These are phyloP conservation scores for Arctocebus calabarensis DNA, from an alignment of 2,797 vertebrate species.

Conservation along the genomic window DNA sequence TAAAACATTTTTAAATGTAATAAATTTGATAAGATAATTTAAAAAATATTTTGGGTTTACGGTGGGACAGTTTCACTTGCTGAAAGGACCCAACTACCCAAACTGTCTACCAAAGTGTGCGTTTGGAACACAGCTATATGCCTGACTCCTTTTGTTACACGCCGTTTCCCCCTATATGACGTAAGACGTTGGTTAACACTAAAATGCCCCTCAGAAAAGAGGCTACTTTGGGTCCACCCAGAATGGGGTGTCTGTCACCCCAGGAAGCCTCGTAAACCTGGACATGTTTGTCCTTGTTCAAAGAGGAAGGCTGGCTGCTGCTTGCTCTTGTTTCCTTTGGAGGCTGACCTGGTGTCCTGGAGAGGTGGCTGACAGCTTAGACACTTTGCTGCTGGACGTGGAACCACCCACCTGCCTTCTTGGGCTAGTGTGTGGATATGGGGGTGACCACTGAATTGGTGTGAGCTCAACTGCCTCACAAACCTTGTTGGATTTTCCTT, in stretches of 20 bases:
- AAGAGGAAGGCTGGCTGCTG: neutral
- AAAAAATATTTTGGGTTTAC: neutral
- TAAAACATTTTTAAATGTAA: neutral
- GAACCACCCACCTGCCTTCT: neutral
- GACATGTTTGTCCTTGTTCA: neutral
- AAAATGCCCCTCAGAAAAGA: neutral
- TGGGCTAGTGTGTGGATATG: neutral
- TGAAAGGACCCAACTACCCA: neutral
- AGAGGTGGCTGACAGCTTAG: neutral
- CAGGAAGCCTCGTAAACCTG: neutral
- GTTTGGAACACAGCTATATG: neutral
- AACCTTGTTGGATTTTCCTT: neutral
- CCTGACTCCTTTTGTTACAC: too few species aligned
- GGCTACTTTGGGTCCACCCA: neutral
- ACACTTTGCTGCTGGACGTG: accelerated
- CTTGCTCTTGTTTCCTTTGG: accelerated
- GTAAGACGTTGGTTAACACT: neutral
- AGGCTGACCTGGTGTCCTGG: neutral
- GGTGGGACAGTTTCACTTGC: neutral
- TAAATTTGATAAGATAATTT: neutral
- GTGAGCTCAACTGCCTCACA: too few species aligned
- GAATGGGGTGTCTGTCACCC: neutral
- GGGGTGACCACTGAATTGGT: neutral
- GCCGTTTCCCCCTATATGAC: neutral
- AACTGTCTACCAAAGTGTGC: neutral